Percentiles rank a stretch among this genome's conserved stretches.
phyloP scores from a whole-genome alignment of 2,113 vertebrate genomes.

The Picathartes gymnocephalus region DNA sequence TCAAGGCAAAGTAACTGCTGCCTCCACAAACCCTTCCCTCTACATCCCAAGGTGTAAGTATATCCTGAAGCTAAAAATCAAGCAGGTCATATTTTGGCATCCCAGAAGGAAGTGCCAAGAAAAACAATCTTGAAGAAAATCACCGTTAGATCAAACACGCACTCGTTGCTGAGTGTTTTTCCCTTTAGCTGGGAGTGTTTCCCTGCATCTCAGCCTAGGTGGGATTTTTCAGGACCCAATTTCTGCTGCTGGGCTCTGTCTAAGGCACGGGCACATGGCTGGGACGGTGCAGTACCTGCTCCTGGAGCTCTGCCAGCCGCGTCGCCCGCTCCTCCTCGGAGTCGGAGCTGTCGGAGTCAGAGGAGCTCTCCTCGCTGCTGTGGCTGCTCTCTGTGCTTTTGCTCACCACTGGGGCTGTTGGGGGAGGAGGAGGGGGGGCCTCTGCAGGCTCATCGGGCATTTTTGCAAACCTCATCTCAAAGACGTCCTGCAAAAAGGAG shows the following conservation, averaged over 20 bases:
- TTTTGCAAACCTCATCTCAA: conserved; percentile 94
- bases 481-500: conserved; percentile 78
- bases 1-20: not conserved
- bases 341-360: conserved; percentile 78
- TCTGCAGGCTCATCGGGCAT: conserved; percentile 88
- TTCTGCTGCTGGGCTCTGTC: not conserved
- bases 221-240: not conserved
- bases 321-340: conserved; percentile 83
- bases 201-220: not conserved
- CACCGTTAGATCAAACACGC: accelerated
- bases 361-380: conserved; percentile 82
- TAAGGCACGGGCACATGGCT: accelerated
- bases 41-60: not conserved
- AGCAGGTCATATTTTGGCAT: not conserved
- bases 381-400: conserved; percentile 84
- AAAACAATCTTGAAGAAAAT: not conserved
- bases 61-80: not conserved
- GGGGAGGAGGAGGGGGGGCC: conserved; percentile 49
- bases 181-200: not conserved
- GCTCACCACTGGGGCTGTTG: conserved; percentile 69
- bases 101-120: not conserved
- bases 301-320: conserved; percentile 84
- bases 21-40: not conserved
- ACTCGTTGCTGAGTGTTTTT: not conserved
- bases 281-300: conserved; percentile 75